Percentiles rank a stretch among this genome's conserved stretches.
These are phyloP conservation scores for Pitangus sulphuratus DNA, from an alignment of 2,797 vertebrate genomes.

Conservation along the genomic window DNA sequence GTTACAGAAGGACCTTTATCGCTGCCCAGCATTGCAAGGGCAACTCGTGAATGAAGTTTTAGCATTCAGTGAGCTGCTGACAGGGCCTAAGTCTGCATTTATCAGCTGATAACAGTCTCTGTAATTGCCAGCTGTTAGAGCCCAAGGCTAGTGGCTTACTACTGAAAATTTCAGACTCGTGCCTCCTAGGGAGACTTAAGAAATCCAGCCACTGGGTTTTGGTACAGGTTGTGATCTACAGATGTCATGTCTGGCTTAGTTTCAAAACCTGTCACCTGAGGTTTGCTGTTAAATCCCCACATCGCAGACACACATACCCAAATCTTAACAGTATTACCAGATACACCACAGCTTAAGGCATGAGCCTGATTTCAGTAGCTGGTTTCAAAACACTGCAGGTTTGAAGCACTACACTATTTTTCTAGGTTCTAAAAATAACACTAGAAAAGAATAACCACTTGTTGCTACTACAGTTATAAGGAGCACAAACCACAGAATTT, in stretches of 20 bases:
- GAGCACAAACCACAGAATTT: background rate
- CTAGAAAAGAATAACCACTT: background rate
- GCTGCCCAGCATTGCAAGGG: background rate
- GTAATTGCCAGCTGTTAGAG: background rate
- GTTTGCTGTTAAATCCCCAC: background rate
- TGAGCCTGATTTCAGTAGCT: background rate
- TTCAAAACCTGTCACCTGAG: background rate
- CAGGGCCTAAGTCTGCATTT: background rate
- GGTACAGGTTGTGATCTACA: background rate
- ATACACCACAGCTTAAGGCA: background rate
- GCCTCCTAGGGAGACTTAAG: background rate
- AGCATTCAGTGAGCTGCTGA: background rate
- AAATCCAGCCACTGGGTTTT: background rate
- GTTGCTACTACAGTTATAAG: background rate
- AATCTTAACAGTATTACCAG: background rate
- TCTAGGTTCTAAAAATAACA: slow-evolving; percentile 1
- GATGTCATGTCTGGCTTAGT: background rate
- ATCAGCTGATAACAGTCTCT: background rate
- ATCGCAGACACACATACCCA: background rate
- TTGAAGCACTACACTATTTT: background rate
- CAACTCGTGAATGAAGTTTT: background rate
- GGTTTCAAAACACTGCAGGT: background rate
- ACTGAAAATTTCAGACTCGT: background rate
- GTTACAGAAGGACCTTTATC: background rate
- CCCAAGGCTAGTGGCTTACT: background rate